A percentile compares a stretch with the other conserved stretches of the same genome.
These are phyloP conservation scores for Venturia canescens DNA, from an alignment of 1,140 invertebrate genomes.

Conservation along the genomic window DNA sequence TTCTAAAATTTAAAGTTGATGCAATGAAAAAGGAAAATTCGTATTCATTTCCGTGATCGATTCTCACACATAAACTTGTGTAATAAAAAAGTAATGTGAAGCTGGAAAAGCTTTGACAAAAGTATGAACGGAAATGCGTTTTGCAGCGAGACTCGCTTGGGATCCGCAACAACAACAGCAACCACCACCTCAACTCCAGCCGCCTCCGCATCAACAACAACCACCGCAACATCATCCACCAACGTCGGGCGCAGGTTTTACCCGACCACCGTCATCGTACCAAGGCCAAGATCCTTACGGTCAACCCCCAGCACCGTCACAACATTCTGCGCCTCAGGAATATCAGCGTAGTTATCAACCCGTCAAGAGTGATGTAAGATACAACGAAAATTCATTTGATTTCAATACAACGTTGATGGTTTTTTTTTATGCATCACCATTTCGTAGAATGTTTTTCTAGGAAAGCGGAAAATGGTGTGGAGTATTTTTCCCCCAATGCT, in stretches of 20 bases:
- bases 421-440: no score
- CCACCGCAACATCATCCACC: constrained; percentile 57
- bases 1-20: background rate
- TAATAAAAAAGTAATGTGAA: background rate
- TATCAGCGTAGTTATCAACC: constrained; percentile 66
- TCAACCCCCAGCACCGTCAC: constrained; percentile 55
- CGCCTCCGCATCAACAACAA: constrained; percentile 47
- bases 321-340: constrained; percentile 53
- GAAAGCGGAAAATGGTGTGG: no score
- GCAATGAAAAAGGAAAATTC: no score
- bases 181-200: constrained; percentile 5
- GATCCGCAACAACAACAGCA: constrained; percentile 53
- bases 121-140: background rate
- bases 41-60: background rate
- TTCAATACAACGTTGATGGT: constrained; percentile 25
- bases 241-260: constrained; percentile 59
- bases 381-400: background rate
- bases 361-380: constrained; percentile 70
- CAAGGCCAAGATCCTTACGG: constrained; percentile 64
- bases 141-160: constrained; percentile 64
- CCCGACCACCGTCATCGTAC: constrained; percentile 57
- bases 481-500: no score
- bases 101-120: background rate
- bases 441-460: no score
- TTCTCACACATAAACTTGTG: no score